Conservation (phyloP, 2,888 invertebrate species). For the Tanaodytes sp. region DNA sequence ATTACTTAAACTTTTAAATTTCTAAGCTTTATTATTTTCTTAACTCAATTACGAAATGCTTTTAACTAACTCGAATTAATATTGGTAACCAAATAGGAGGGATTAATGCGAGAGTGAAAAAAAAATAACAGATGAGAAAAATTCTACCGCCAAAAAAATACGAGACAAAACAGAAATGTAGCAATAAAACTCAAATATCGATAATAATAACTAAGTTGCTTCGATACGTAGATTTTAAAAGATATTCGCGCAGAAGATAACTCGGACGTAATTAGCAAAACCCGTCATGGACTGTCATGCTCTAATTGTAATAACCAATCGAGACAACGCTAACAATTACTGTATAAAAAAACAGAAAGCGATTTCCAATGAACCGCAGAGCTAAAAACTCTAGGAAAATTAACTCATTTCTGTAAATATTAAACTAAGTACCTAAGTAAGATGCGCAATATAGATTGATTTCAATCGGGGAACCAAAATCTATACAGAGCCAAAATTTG, state of each 20-base stretch:
- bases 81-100: too few species aligned
- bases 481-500: conserved; percentile 8
- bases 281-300: conserved; percentile 22
- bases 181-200: conserved; percentile 49
- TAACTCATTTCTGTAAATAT: conserved; percentile 45
- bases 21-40: too few species aligned
- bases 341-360: conserved; percentile 19
- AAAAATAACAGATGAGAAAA: conserved; percentile 2
- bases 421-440: conserved; percentile 50
- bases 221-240: conserved; percentile 33
- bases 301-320: conserved; percentile 25
- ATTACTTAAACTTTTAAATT: too few species aligned
- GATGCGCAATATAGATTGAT: conserved; percentile 31
- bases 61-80: conserved; percentile 8
- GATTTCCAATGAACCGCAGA: conserved; percentile 30
- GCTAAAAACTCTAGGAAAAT: conserved; percentile 15
- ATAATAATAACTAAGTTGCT: conserved; percentile 42
- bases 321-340: conserved; percentile 20
- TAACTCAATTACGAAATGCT: conserved; percentile 19
- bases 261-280: conserved; percentile 17
- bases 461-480: conserved; percentile 8
- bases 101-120: too few species aligned
- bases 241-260: conserved; percentile 8
- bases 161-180: conserved; percentile 23
- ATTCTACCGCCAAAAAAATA: conserved; percentile 21